These are phyloP conservation scores for Cydia pomonella DNA, from an alignment of 1,140 invertebrate genomes.

Conservation along the genomic window DNA sequence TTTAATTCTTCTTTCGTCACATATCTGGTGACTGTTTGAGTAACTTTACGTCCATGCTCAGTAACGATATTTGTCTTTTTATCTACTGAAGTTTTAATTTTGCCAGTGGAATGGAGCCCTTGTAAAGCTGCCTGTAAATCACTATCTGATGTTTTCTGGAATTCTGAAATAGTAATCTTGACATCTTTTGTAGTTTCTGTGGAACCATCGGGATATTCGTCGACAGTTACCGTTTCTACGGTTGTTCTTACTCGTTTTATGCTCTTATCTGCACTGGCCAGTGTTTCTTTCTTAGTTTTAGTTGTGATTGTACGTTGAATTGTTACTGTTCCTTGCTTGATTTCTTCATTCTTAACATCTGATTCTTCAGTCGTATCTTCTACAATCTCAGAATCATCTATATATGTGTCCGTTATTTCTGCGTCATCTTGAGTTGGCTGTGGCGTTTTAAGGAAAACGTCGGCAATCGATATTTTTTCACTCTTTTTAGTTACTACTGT, in stretches of 20 bases:
- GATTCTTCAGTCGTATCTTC: slow-evolving; percentile 71
- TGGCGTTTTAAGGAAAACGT: slow-evolving; percentile 56
- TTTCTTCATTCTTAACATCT: slow-evolving; percentile 68
- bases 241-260: slow-evolving; percentile 75
- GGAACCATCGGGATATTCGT: slow-evolving; percentile 76
- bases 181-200: slow-evolving; percentile 79
- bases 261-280: slow-evolving; percentile 67
- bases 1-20: slow-evolving; percentile 76
- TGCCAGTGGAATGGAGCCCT: slow-evolving; percentile 68
- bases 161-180: slow-evolving; percentile 79
- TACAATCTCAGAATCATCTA: slow-evolving; percentile 68
- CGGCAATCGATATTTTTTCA: slow-evolving; percentile 72
- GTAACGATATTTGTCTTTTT: slow-evolving; percentile 67
- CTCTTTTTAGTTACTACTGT: slow-evolving; percentile 72
- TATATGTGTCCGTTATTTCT: slow-evolving; percentile 49
- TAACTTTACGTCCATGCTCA: slow-evolving; percentile 64
- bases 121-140: slow-evolving; percentile 71
- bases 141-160: slow-evolving; percentile 75
- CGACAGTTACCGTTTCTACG: slow-evolving; percentile 76
- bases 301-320: slow-evolving; percentile 75
- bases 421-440: slow-evolving; percentile 41
- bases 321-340: slow-evolving; percentile 57
- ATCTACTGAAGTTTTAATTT: slow-evolving; percentile 71
- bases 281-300: slow-evolving; percentile 74
- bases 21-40: slow-evolving; percentile 70